Percentiles rank a stretch among this genome's conserved stretches.
Evolutionary conservation across 2,888 invertebrate genomes (phyloP).

Genomic region (Troilus luridus): DNA sequence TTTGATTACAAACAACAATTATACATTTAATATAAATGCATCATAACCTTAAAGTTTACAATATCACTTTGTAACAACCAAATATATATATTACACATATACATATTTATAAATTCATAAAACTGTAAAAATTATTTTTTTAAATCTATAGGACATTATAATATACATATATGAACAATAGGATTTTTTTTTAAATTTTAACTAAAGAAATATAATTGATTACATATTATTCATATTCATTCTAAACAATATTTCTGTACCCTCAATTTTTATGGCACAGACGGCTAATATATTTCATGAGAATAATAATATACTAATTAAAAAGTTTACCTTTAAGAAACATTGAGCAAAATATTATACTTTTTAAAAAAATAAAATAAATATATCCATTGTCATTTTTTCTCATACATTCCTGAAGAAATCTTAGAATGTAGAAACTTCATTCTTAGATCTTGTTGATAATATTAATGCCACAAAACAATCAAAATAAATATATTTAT

Average conservation of each 20-base stretch:
- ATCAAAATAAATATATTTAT: background rate
- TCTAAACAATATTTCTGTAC: conserved; percentile 29
- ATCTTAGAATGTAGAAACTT: background rate
- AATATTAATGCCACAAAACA: background rate
- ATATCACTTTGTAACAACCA: conserved; percentile 52
- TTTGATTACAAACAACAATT: conserved; percentile 57
- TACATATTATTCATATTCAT: background rate
- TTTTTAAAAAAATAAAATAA: conserved; percentile 17
- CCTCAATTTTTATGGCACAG: conserved; percentile 38
- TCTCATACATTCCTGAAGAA: background rate
- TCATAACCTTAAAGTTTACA: conserved; percentile 48
- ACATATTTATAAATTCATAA: background rate
- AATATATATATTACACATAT: background rate
- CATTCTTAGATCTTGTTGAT: background rate
- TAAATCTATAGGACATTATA: conserved; percentile 6
- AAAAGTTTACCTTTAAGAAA: conserved; percentile 28
- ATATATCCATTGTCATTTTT: conserved; percentile 1
- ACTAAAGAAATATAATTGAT: background rate
- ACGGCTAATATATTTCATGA: background rate
- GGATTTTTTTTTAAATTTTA: conserved; percentile 4
- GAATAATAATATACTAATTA: conserved; percentile 6
- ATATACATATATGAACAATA: conserved; percentile 1
- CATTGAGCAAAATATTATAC: conserved; percentile 36
- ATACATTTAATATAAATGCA: conserved; percentile 56
- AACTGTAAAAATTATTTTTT: conserved; percentile 42